Evolutionary conservation across 1,140 invertebrate genomes (phyloP).

Genomic region (Camponotus pennsylvanicus): DNA sequence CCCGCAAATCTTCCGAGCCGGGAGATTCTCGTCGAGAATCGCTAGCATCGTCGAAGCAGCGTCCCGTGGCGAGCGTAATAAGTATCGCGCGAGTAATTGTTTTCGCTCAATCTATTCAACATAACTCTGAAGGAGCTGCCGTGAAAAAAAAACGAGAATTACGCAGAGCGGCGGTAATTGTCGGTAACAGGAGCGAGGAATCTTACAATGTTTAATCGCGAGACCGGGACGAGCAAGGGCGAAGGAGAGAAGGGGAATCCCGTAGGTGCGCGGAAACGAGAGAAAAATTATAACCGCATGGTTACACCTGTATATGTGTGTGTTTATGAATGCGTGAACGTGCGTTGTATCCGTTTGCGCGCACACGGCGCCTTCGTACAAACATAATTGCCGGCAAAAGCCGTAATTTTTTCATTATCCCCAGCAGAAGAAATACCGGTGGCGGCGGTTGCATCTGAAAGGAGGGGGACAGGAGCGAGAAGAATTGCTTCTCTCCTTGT

Average conservation of each 20-base stretch:
- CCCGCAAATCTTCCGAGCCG: constrained; percentile 8
- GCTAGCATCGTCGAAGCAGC: constrained; percentile 25
- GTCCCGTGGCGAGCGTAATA: constrained; percentile 63
- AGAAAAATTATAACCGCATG: constrained; percentile 64
- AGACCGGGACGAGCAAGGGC: not conserved
- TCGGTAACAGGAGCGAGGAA: constrained; percentile 55
- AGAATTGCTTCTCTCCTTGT: not conserved
- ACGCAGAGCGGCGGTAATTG: constrained; percentile 65
- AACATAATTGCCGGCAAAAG: constrained; percentile 72
- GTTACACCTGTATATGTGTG: constrained; percentile 50
- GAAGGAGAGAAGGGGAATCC: constrained; percentile 2
- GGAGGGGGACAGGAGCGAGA: not conserved
- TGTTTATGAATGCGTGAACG: not conserved
- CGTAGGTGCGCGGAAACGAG: constrained; percentile 37
- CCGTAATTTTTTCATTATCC: constrained; percentile 81
- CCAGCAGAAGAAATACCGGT: constrained; percentile 75
- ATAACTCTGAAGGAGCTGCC: constrained; percentile 35
- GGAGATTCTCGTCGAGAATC: constrained; percentile 61
- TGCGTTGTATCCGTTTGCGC: not conserved
- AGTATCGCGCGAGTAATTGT: constrained; percentile 40
- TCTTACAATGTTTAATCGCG: constrained; percentile 69
- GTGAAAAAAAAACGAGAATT: constrained; percentile 15
- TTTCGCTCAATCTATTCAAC: constrained; percentile 66
- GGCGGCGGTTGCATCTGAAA: constrained; percentile 46
- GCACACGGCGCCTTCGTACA: constrained; percentile 33